Percentiles rank a stretch among this genome's conserved stretches.
Conservation (phyloP, 1,140 invertebrate genomes). For the Brachionus asplanchnoidis region DNA sequence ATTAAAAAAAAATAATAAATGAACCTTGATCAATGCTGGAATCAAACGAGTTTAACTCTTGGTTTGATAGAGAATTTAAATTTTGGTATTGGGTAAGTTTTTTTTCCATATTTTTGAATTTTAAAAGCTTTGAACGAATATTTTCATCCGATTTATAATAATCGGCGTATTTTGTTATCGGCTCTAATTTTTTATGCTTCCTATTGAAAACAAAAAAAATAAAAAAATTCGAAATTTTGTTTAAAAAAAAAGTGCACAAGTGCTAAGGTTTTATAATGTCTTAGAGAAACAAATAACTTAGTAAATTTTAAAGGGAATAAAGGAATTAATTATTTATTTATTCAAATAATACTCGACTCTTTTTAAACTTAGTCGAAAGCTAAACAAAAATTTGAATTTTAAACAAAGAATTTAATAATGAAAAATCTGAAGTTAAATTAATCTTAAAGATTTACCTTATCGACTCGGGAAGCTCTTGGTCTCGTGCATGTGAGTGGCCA, state of each 20-base stretch:
- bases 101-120: slow-evolving; percentile 1
- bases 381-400: background rate
- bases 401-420: background rate
- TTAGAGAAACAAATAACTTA: background rate
- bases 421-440: background rate
- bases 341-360: background rate
- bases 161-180: background rate
- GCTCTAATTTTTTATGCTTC: background rate
- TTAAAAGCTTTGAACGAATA: background rate
- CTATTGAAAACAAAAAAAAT: background rate
- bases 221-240: background rate
- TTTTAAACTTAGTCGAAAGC: background rate
- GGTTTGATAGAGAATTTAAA: background rate
- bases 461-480: background rate
- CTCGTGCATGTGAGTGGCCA: background rate
- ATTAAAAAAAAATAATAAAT: background rate
- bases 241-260: background rate
- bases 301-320: background rate
- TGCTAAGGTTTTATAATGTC: background rate
- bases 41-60: background rate
- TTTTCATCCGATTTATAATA: slow-evolving; percentile 3
- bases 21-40: background rate
- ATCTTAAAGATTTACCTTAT: background rate
- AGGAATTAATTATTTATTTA: background rate
- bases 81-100: background rate